These are phyloP conservation scores for Elaphurus davidianus DNA, from an alignment of 2,113 vertebrate genomes.

Conservation along the genomic window DNA sequence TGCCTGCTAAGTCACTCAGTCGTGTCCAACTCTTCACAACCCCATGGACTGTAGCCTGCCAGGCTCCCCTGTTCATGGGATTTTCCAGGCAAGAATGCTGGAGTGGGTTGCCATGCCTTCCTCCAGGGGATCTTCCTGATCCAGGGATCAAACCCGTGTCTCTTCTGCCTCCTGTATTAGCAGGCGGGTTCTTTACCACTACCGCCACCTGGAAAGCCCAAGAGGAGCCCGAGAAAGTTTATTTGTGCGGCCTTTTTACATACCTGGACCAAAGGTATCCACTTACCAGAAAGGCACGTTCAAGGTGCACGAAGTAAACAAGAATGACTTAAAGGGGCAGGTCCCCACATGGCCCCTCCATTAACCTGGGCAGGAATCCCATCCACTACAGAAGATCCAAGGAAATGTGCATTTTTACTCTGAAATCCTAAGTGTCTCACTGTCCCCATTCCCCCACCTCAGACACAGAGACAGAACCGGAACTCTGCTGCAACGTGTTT, in stretches of 20 bases:
- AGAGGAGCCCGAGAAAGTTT: background rate
- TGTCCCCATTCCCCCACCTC: background rate
- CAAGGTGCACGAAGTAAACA: background rate
- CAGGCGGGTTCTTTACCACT: background rate
- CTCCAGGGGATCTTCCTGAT: background rate
- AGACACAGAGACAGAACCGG: slow-evolving; percentile 16
- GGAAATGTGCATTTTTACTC: background rate
- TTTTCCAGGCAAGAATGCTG: background rate
- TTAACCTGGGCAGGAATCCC: background rate
- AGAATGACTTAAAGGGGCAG: background rate
- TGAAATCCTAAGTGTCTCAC: background rate
- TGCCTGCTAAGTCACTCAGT: background rate
- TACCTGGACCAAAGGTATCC: background rate
- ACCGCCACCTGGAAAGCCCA: background rate
- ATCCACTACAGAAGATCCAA: background rate
- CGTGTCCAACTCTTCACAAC: background rate
- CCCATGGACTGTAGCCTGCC: background rate
- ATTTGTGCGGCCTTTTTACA: background rate
- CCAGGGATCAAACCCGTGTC: background rate
- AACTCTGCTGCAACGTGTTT: slow-evolving; percentile 99
- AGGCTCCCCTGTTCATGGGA: background rate
- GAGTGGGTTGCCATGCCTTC: background rate
- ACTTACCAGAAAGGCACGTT: background rate
- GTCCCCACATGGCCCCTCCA: no score
- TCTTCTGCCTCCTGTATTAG: background rate